Conservation (phyloP, 1,140 invertebrate species). For the Cephus cinctus region DNA sequence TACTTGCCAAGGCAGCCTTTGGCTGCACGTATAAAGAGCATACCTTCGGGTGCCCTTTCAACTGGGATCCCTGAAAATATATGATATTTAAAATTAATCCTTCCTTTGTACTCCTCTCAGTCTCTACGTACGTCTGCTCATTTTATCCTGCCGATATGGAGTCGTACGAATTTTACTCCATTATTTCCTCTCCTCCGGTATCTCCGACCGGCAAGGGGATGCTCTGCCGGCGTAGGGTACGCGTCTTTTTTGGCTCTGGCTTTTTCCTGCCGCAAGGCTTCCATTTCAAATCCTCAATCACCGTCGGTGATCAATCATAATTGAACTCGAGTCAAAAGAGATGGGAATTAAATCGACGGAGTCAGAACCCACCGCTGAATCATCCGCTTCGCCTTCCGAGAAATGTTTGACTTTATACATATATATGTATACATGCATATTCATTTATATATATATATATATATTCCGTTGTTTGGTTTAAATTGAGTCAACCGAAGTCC, state of each 20-base stretch:
- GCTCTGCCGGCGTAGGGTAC: constrained; percentile 11
- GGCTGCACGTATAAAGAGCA: background rate
- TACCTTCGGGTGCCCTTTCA: constrained; percentile 24
- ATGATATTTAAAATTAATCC: constrained; percentile 58
- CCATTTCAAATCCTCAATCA: constrained; percentile 51
- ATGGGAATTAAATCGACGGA: constrained; percentile 6
- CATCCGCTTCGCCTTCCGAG: background rate
- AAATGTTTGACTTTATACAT: background rate
- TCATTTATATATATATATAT: background rate
- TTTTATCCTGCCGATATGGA: constrained; percentile 54
- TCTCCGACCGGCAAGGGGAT: background rate
- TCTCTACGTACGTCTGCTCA: constrained; percentile 35
- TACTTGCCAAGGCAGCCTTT: too few species aligned
- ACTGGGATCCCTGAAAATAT: constrained; percentile 37
- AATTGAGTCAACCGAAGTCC: too few species aligned
- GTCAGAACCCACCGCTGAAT: background rate
- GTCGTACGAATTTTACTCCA: constrained; percentile 53
- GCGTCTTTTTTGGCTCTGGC: constrained; percentile 37
- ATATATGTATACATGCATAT: background rate
- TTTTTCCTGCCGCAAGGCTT: constrained; percentile 27
- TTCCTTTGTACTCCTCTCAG: constrained; percentile 47
- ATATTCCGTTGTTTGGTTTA: background rate
- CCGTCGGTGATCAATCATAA: constrained; percentile 53
- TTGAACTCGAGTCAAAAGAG: constrained; percentile 37
- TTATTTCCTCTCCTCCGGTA: constrained; percentile 35